phyloP scores from a whole-genome alignment of 2,113 vertebrate genomes.

The Smithornis capensis region DNA sequence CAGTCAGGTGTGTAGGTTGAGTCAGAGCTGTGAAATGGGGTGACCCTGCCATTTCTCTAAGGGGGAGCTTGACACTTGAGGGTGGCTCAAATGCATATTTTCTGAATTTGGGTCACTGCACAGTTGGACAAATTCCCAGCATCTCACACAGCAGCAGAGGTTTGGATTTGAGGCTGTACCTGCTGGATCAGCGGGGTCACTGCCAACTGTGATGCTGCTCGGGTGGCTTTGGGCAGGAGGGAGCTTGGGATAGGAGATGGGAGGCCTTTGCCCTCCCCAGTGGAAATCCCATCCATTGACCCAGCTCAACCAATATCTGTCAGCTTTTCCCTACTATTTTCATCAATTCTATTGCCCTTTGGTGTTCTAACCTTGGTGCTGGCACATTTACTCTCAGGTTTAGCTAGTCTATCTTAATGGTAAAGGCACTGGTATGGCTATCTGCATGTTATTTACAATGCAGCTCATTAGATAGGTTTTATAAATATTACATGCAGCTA shows the following conservation, averaged over 20 bases:
- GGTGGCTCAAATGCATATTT: background rate
- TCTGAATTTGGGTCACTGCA: background rate
- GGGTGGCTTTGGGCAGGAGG: background rate
- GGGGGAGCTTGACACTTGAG: background rate
- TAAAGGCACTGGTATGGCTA: background rate
- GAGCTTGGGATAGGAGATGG: background rate
- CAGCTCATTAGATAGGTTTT: background rate
- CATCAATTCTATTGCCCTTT: background rate
- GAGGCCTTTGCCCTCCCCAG: background rate
- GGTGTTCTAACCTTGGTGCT: background rate
- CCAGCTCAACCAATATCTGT: background rate
- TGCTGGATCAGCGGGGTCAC: background rate
- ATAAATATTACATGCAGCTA: constrained; percentile 39
- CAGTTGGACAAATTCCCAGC: background rate
- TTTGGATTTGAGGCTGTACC: background rate
- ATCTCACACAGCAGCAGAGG: background rate
- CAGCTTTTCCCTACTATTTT: background rate
- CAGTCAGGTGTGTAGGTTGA: background rate
- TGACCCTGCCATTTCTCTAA: accelerated
- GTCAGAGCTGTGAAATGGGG: background rate
- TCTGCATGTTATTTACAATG: constrained; percentile 32
- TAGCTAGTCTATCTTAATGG: background rate
- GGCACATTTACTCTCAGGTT: background rate
- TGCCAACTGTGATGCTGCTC: background rate
- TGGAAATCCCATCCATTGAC: background rate